Percentiles rank a stretch among this genome's conserved stretches.
Conservation (phyloP, 2,797 vertebrate genomes). For the Gallinago nigripennis region DNA sequence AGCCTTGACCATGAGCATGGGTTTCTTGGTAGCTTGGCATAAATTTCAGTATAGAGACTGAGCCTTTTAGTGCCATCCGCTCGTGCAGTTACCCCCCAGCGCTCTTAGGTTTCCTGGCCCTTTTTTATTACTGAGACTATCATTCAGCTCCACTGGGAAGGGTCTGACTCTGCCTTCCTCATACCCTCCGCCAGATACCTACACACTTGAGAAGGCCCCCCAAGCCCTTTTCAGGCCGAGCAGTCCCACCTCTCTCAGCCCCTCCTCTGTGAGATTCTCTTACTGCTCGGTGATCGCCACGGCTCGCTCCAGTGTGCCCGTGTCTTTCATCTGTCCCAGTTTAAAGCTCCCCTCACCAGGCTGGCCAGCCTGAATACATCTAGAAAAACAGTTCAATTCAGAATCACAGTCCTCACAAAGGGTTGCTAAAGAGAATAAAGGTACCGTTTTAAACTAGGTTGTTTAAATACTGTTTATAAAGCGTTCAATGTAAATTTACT, state of each 20-base stretch:
- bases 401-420: background rate
- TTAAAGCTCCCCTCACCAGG: background rate
- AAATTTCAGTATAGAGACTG: background rate
- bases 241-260: background rate
- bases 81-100: background rate
- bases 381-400: background rate
- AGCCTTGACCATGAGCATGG: background rate
- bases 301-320: background rate
- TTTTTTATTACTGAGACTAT: background rate
- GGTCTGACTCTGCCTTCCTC: background rate
- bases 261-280: background rate
- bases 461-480: conserved; percentile 11
- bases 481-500: background rate
- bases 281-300: background rate
- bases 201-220: background rate
- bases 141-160: background rate
- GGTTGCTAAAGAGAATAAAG: background rate
- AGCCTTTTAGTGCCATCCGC: background rate
- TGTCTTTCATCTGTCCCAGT: background rate
- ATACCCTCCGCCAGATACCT: background rate
- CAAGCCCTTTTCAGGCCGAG: background rate
- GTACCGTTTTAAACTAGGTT: background rate
- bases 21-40: background rate
- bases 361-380: background rate
- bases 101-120: background rate